Conservation (phyloP, 1,140 invertebrate species). For the Micrasema minimum region DNA sequence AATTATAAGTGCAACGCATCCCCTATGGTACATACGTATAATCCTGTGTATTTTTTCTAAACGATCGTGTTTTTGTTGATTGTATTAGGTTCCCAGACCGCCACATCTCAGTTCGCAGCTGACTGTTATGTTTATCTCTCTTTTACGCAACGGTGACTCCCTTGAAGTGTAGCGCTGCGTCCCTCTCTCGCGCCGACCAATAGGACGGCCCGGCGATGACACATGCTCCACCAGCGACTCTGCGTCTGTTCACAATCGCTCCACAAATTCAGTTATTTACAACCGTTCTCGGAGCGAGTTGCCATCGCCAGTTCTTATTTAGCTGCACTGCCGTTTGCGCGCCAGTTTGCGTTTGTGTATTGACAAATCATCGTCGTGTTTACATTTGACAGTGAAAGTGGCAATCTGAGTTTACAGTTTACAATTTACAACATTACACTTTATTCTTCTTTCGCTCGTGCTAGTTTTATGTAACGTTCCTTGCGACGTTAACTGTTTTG, state of each 20-base stretch:
- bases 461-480: conserved; percentile 36
- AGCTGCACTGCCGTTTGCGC: neutral
- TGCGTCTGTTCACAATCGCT: conserved; percentile 18
- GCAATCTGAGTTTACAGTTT: conserved; percentile 1
- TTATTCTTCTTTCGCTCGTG: conserved; percentile 13
- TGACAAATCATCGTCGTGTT: conserved; percentile 34
- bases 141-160: conserved; percentile 35
- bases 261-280: conserved; percentile 43
- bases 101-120: conserved; percentile 30
- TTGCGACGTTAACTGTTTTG: conserved; percentile 30
- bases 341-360: conserved; percentile 27
- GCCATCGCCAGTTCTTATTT: conserved; percentile 14
- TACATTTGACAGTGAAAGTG: conserved; percentile 35
- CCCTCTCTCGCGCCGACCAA: conserved; percentile 33
- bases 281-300: conserved; percentile 32
- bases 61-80: too few species aligned
- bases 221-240: conserved; percentile 29
- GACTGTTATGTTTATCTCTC: conserved; percentile 31
- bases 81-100: too few species aligned
- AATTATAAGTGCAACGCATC: too few species aligned
- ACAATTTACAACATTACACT: conserved; percentile 15
- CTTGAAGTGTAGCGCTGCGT: conserved; percentile 8
- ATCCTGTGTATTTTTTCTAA: too few species aligned
- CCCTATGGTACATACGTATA: too few species aligned
- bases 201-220: conserved; percentile 39